These are phyloP conservation scores for Tyrannus savana DNA, from an alignment of 2,113 vertebrate genomes.

Conservation along the genomic window DNA sequence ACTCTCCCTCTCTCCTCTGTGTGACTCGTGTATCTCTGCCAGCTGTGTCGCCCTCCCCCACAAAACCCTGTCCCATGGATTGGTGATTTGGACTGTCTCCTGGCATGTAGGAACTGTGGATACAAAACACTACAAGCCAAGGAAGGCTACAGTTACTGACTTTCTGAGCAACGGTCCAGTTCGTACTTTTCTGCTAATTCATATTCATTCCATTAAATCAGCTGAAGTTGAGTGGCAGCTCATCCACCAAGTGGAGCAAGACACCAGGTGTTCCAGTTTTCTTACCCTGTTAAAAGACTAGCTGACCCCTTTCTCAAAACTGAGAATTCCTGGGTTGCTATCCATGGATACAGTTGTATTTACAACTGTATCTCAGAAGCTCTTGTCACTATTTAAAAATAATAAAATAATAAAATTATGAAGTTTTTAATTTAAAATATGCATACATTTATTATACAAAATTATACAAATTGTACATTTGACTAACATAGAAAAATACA, in stretches of 20 bases:
- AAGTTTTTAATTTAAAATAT: constrained; percentile 74
- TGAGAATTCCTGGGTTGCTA: not conserved
- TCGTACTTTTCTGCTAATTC: not conserved
- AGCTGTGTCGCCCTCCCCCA: not conserved
- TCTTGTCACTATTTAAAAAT: not conserved
- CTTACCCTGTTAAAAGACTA: not conserved
- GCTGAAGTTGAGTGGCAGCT: not conserved
- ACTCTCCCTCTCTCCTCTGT: not conserved
- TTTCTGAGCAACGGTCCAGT: not conserved
- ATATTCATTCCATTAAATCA: not conserved
- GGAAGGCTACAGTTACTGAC: not conserved
- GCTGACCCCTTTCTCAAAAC: not conserved
- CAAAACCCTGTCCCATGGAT: not conserved
- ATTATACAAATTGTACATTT: constrained; percentile 80
- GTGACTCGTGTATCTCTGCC: not conserved
- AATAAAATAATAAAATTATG: constrained; percentile 5
- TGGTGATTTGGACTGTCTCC: not conserved
- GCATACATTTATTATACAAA: constrained; percentile 79
- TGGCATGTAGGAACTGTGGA: not conserved
- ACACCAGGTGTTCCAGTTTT: not conserved
- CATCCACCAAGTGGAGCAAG: not conserved
- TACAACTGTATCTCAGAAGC: not conserved
- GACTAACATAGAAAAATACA: constrained; percentile 81
- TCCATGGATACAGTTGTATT: not conserved
- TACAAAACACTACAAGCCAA: not conserved